These are phyloP conservation scores for Odontamblyopus lacepedii DNA, from an alignment of 2,797 vertebrate genomes.

Conservation along the genomic window DNA sequence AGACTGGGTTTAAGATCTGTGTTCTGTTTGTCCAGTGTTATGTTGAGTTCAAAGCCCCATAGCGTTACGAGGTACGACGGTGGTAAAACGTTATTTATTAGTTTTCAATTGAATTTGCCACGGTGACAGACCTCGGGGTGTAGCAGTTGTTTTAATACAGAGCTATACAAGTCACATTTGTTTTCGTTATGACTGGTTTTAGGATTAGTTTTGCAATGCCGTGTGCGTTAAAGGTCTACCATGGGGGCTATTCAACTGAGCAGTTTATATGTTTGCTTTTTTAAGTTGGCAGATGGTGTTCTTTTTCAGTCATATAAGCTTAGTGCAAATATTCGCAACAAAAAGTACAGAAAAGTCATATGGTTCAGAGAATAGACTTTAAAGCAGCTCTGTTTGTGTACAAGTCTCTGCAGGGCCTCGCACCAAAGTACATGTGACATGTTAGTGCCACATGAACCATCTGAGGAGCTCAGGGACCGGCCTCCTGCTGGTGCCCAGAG, in stretches of 20 bases:
- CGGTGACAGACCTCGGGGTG: slow-evolving; percentile 5
- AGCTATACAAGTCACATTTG: slow-evolving; percentile 1
- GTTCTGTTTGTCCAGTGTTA: slow-evolving; percentile 8
- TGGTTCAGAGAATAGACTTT: too few relatives aligned
- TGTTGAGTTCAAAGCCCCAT: slow-evolving; percentile 4
- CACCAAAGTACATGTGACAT: too few relatives aligned
- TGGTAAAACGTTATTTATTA: slow-evolving; percentile 4
- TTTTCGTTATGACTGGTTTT: not conserved
- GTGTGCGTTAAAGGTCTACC: not conserved
- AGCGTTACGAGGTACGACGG: not conserved
- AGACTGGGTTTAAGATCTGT: not conserved
- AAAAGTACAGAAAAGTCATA: not conserved
- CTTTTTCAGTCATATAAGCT: not conserved
- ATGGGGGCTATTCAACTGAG: not conserved
- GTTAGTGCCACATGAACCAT: too few relatives aligned
- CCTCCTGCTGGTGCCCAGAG: too few relatives aligned
- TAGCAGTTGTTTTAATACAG: not conserved
- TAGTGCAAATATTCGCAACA: not conserved
- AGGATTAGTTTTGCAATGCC: not conserved
- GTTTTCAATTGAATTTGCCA: slow-evolving; percentile 9
- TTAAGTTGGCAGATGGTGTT: not conserved
- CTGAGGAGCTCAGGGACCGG: too few relatives aligned
- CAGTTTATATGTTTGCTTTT: not conserved
- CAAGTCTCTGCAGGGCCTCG: too few relatives aligned
- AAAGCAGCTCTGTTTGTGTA: too few relatives aligned